Conservation (phyloP, 2,888 invertebrate species). For the Mesorhabditis belari region DNA sequence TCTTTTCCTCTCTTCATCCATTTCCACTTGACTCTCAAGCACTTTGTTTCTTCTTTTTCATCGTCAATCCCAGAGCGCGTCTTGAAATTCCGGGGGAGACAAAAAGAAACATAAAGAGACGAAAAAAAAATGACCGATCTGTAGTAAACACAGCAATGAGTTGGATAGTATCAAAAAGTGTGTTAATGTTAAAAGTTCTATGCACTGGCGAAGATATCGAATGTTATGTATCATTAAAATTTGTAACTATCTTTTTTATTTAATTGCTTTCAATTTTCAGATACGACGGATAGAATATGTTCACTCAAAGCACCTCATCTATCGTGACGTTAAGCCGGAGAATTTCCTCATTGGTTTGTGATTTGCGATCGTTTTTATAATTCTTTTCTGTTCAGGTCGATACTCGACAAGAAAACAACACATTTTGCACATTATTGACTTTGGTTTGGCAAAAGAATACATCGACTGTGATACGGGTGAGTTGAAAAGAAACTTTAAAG, state of each 20-base stretch:
- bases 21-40: too few species aligned
- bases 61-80: too few species aligned
- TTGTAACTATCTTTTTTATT: too few species aligned
- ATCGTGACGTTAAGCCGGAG: conserved; percentile 98
- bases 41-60: too few species aligned
- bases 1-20: too few species aligned
- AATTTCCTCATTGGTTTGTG: conserved; percentile 98
- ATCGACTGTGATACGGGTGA: conserved; percentile 83
- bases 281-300: conserved; percentile 98
- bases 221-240: not conserved
- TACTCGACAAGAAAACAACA: conserved; percentile 93
- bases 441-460: conserved; percentile 99
- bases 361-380: conserved; percentile 14
- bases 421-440: conserved; percentile 99
- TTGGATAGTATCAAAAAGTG: not conserved
- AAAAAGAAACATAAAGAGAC: not conserved
- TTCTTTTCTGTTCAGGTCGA: not conserved
- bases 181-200: not conserved
- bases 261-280: conserved; percentile 58
- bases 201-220: conserved; percentile 1
- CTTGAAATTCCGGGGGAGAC: too few species aligned
- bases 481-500: not conserved
- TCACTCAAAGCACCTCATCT: conserved; percentile 95
- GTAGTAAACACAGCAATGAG: not conserved
- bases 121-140: not conserved